phyloP scores from a whole-genome alignment of 2,888 invertebrate genomes.

The Ophion costatus region DNA sequence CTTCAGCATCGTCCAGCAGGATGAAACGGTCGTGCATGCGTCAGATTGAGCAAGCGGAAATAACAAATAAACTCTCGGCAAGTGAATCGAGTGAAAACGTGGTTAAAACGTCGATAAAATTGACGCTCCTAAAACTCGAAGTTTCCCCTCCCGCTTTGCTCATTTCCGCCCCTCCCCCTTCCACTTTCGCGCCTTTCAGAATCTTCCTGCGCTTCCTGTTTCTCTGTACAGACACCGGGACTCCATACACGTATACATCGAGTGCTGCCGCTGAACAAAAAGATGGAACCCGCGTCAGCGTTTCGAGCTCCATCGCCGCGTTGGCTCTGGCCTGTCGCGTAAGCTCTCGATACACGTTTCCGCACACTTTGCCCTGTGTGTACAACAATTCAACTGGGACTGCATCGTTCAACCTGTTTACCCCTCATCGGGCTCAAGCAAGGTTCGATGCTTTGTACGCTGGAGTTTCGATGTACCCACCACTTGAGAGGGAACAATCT shows the following conservation, averaged over 20 bases:
- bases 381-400: constrained; percentile 34
- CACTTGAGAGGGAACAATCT: constrained; percentile 19
- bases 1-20: background rate
- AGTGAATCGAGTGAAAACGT: constrained; percentile 53
- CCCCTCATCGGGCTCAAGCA: constrained; percentile 1
- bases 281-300: background rate
- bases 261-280: background rate
- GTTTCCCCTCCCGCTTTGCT: constrained; percentile 18
- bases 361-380: background rate
- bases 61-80: background rate
- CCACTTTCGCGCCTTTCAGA: constrained; percentile 11
- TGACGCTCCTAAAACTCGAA: constrained; percentile 65
- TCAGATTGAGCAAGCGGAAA: background rate
- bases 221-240: background rate
- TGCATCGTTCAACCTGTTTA: constrained; percentile 54
- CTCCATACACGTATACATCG: background rate
- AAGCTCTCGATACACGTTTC: background rate
- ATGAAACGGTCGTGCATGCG: background rate
- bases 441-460: constrained; percentile 7
- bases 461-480: constrained; percentile 20
- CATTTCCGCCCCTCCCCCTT: constrained; percentile 13
- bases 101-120: constrained; percentile 69
- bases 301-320: no score
- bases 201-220: constrained; percentile 39
- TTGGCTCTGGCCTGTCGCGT: background rate